A percentile compares a stretch with the other conserved stretches of the same genome.
These are phyloP conservation scores for Dynastes hyllus DNA, from an alignment of 2,888 invertebrate species.

Conservation along the genomic window DNA sequence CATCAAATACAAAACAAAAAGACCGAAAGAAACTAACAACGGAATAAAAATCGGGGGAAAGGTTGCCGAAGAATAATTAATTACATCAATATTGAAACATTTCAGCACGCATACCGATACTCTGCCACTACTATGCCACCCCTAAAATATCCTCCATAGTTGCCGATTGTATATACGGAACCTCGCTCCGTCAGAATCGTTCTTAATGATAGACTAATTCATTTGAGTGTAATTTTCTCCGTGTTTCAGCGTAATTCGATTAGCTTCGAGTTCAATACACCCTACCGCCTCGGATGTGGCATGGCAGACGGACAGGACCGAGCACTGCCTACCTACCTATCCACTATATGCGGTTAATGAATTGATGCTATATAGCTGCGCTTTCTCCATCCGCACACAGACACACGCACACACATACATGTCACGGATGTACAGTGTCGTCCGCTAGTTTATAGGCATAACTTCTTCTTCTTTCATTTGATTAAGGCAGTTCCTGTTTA, in stretches of 20 bases:
- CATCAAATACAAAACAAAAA: too few species aligned
- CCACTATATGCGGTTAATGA: slow-evolving; percentile 52
- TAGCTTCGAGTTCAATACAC: slow-evolving; percentile 53
- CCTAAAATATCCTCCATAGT: background rate
- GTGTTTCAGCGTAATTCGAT: slow-evolving; percentile 51
- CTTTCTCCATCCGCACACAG: slow-evolving; percentile 31
- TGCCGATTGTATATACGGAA: background rate
- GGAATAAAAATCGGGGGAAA: background rate
- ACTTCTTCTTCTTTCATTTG: too few species aligned
- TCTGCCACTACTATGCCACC: background rate
- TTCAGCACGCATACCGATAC: background rate
- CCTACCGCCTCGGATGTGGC: slow-evolving; percentile 33
- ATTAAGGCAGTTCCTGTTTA: too few species aligned
- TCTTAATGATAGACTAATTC: slow-evolving; percentile 49
- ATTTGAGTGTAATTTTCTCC: slow-evolving; percentile 52
- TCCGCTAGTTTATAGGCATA: too few species aligned
- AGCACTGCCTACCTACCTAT: too few species aligned
- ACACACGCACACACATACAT: background rate
- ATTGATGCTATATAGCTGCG: slow-evolving; percentile 45
- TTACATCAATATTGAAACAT: slow-evolving; percentile 31
- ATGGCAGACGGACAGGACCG: slow-evolving; percentile 42
- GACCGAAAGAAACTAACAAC: too few species aligned
- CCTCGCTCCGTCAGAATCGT: slow-evolving; percentile 36
- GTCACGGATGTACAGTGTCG: background rate
- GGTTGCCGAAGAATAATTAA: slow-evolving; percentile 30